Base-by-base conservation (phyloP, 2,797 vertebrate genomes). In the Helostoma temminkii region DNA sequence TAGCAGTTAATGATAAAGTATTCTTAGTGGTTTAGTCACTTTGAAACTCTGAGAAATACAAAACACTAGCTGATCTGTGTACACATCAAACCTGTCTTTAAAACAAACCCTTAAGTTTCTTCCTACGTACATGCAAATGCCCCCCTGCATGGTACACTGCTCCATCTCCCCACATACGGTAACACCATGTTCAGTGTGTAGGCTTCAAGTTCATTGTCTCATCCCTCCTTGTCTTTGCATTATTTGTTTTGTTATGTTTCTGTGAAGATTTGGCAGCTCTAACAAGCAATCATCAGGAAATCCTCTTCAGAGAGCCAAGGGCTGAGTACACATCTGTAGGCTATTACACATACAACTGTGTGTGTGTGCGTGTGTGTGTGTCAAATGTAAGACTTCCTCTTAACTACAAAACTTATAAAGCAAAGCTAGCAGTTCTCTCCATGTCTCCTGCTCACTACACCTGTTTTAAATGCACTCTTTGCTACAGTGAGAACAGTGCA, bases 271-370 rank as follows among this genome's bases (percentile, higher is more conserved):
- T 54, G 49, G 63, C 74, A 76, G 75, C 63, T 54, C 53, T 60
- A n/a, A 3, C 74, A 43, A 0, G 45, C 59, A 32, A 21, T 71
- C 71, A 57, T 72, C 75, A 76, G 71, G 76, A 78, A 70, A 69
- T 83, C 81, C 60, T 86, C 54, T 56, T 63, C 43, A 36, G 58
- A 63, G 50, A 68, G 69, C 47, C 46, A 37, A 54, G 28, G 26
- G 50, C 45, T 49, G n/a, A 66, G 61, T 62, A 64, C 62, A 78
- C 83, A 82, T 86, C 83, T 87, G 87, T 67, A 39, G 62, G 19
- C 72, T 53, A 81, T 85, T 77, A 71, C 36, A 16, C 54, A 52
- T 21, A 18, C 15, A 57, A 54, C 50, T 26, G 28, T 19, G 21
- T 28, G 62, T 34, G 18, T 62, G 36, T 34, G 15, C 24, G 19